phyloP scores from a whole-genome alignment of 2,888 invertebrate genomes.

The Apotomis betuletana region DNA sequence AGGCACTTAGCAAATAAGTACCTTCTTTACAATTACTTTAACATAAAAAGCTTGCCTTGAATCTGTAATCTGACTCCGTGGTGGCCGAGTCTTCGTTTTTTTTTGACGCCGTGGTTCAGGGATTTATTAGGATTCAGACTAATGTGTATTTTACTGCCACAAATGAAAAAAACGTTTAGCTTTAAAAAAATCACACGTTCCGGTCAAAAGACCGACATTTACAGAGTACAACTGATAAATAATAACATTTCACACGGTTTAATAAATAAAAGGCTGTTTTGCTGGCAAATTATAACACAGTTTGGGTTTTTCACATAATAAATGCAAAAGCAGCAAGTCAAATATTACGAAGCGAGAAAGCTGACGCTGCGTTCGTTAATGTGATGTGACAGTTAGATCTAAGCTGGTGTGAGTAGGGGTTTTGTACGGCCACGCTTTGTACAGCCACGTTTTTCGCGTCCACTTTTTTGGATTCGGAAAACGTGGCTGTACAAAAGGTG shows the following conservation, averaged over 20 bases:
- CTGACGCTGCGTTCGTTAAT: constrained; percentile 20
- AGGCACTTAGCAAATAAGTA: constrained; percentile 8
- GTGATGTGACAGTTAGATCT: not conserved
- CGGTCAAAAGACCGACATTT: not conserved
- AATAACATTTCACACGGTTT: constrained; percentile 15
- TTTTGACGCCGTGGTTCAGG: constrained; percentile 37
- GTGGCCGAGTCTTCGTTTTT: constrained; percentile 37
- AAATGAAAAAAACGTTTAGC: constrained; percentile 17
- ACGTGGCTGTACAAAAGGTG: no score
- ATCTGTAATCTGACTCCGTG: constrained; percentile 41
- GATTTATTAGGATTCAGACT: constrained; percentile 8
- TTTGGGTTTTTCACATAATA: constrained; percentile 23
- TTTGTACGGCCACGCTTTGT: no score
- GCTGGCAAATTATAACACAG: constrained; percentile 26
- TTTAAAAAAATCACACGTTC: constrained; percentile 1
- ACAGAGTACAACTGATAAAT: constrained; percentile 3
- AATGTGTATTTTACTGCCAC: constrained; percentile 9
- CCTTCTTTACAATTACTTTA: constrained; percentile 3
- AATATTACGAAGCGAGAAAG: constrained; percentile 35
- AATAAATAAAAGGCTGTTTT: constrained; percentile 9
- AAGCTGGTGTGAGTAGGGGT: not conserved
- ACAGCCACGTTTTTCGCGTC: no score
- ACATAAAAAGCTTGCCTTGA: constrained; percentile 27
- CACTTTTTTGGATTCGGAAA: no score
- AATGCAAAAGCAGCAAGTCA: constrained; percentile 30